These are phyloP conservation scores for Diarsia mendica DNA, from an alignment of 2,888 invertebrate genomes.

Conservation along the genomic window DNA sequence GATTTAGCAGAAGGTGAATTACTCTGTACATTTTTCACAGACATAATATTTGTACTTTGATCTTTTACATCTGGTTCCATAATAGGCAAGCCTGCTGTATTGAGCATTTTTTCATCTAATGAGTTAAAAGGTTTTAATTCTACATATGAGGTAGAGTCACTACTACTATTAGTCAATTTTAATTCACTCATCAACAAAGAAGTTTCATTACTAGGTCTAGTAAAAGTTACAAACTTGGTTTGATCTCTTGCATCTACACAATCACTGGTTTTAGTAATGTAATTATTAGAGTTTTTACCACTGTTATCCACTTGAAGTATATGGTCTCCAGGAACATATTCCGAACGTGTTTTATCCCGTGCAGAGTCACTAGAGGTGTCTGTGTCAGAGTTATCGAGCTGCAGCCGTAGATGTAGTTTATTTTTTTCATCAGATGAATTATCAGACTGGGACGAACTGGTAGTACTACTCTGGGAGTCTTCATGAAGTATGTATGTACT, in stretches of 20 bases:
- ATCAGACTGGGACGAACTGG: conserved; percentile 85
- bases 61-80: conserved; percentile 62
- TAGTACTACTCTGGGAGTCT: conserved; percentile 81
- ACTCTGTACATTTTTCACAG: conserved; percentile 48
- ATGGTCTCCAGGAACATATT: conserved; percentile 85
- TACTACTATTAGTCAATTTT: conserved; percentile 79
- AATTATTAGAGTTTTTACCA: conserved; percentile 39
- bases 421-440: conserved; percentile 87
- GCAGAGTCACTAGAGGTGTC: conserved; percentile 87
- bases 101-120: conserved; percentile 79
- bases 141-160: conserved; percentile 85
- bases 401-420: conserved; percentile 82
- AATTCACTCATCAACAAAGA: conserved; percentile 66
- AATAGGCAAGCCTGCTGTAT: conserved; percentile 78
- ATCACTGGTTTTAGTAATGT: conserved; percentile 44
- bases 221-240: conserved; percentile 48
- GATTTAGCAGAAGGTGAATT: conserved; percentile 67
- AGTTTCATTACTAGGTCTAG: conserved; percentile 45
- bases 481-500: conserved; percentile 87
- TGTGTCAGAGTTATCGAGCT: conserved; percentile 86
- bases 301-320: conserved; percentile 70
- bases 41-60: conserved; percentile 35
- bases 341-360: conserved; percentile 84
- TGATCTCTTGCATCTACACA: conserved; percentile 56
- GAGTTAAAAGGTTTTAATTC: conserved; percentile 83